phyloP scores from a whole-genome alignment of 1,140 invertebrate genomes.

The Sminthurinus signatus region DNA sequence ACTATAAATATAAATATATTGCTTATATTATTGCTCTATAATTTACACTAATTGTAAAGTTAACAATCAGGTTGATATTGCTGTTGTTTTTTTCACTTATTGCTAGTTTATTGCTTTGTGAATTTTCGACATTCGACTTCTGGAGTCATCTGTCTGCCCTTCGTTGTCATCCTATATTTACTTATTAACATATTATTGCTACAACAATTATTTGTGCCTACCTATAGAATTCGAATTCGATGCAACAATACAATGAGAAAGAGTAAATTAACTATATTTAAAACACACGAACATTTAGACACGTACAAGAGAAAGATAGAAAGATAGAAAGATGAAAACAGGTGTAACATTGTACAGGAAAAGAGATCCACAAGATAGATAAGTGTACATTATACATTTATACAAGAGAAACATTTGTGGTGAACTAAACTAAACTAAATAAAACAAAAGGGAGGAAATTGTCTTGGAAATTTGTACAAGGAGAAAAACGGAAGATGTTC shows the following conservation, averaged over 20 bases:
- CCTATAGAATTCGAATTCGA: not conserved
- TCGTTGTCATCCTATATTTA: not conserved
- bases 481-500: too few species aligned
- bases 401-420: too few species aligned
- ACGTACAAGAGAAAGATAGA: not conserved
- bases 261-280: not conserved
- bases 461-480: too few species aligned
- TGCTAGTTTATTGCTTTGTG: slow-evolving; percentile 6
- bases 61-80: slow-evolving; percentile 7
- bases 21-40: not conserved
- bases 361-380: too few species aligned
- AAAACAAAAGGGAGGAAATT: too few species aligned
- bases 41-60: too few species aligned
- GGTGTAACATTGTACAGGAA: too few species aligned
- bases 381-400: too few species aligned
- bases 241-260: not conserved
- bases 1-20: not conserved
- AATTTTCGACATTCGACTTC: not conserved
- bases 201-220: not conserved
- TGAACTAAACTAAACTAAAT: too few species aligned
- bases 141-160: not conserved
- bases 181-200: not conserved
- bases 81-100: slow-evolving; percentile 3
- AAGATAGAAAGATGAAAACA: not conserved
- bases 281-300: not conserved